Evolutionary conservation across 2,888 invertebrate species (phyloP).

Genomic region (Pandemis heparana): DNA sequence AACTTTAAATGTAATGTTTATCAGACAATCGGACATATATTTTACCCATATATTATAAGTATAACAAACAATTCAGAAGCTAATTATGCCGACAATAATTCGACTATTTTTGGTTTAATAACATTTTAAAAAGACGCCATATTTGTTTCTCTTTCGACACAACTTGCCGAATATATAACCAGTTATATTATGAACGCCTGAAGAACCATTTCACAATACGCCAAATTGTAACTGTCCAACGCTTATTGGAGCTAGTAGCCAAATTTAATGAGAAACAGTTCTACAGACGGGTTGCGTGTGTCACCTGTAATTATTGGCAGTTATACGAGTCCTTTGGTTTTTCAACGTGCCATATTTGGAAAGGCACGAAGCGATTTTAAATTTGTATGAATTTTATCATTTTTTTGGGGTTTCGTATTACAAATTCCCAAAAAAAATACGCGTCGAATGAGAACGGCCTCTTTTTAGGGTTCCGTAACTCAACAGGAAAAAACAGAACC

Average conservation of each 20-base stretch:
- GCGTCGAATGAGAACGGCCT: too few species aligned
- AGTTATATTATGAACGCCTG: background rate
- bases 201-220: background rate
- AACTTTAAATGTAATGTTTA: background rate
- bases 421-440: too few species aligned
- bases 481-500: too few species aligned
- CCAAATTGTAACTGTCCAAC: background rate
- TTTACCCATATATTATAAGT: too few species aligned
- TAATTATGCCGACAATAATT: background rate
- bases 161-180: background rate
- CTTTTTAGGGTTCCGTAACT: too few species aligned
- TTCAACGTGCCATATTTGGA: background rate
- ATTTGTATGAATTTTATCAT: background rate
- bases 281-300: background rate
- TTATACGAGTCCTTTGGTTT: background rate
- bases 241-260: background rate
- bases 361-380: background rate
- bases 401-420: too few species aligned
- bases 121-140: background rate
- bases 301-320: background rate
- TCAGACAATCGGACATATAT: background rate
- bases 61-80: background rate
- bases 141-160: slow-evolving; percentile 2
- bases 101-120: slow-evolving; percentile 11
- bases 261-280: background rate